Evolutionary conservation across 2,113 vertebrate species (phyloP).

Genomic region (Scalopus aquaticus): DNA sequence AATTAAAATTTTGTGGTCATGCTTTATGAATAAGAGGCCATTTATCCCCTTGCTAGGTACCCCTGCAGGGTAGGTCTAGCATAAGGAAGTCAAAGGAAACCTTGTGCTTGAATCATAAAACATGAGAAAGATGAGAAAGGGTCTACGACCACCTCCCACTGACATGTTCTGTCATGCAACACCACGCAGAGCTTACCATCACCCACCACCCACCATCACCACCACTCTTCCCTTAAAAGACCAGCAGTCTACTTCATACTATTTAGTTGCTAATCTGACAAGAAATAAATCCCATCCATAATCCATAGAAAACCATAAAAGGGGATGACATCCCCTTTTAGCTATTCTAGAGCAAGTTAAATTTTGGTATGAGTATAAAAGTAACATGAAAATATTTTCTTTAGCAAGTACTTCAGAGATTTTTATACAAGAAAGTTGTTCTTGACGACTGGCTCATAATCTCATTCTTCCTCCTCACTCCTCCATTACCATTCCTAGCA

Average conservation of each 20-base stretch:
- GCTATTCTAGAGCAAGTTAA: not conserved
- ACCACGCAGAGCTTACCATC: not conserved
- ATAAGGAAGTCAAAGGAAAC: constrained; percentile 1
- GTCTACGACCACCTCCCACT: too few species aligned
- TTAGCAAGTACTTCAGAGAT: not conserved
- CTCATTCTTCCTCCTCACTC: too few species aligned
- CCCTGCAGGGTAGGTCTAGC: not conserved
- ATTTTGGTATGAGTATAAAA: not conserved
- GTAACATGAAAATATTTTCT: not conserved
- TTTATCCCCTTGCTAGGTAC: constrained; percentile 25
- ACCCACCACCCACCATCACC: not conserved
- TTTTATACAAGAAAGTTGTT: not conserved
- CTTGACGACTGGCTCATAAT: not conserved
- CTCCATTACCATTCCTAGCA: not conserved
- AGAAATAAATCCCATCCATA: not conserved
- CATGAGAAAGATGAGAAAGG: not conserved
- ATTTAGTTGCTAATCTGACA: not conserved
- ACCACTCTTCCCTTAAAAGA: not conserved
- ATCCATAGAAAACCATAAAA: not conserved
- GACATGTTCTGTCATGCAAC: not conserved
- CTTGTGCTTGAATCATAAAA: not conserved
- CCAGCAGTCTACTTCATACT: not conserved
- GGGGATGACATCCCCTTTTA: not conserved
- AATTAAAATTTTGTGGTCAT: constrained; percentile 75
- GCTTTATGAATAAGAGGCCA: constrained; percentile 55